These are phyloP conservation scores for Drosophila rhopaloa DNA, from an alignment of 1,140 invertebrate species.

Conservation along the genomic window DNA sequence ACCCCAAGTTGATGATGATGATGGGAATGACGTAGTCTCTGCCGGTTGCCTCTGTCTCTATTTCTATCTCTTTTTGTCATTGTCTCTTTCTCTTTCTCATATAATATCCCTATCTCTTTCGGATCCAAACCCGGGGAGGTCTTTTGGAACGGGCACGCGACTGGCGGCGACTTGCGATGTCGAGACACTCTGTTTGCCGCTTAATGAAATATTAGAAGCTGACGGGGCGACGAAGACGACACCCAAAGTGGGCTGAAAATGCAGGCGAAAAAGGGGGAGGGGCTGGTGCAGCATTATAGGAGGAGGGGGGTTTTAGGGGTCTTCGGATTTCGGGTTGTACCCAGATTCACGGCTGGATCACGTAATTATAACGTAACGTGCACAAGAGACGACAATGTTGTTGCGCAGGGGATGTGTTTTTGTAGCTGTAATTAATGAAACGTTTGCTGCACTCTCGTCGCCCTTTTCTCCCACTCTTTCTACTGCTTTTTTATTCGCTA, in stretches of 20 bases:
- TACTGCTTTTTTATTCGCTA: conserved; percentile 9
- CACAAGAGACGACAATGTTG: conserved; percentile 43
- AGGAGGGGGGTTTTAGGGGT: not conserved
- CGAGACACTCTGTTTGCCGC: conserved; percentile 30
- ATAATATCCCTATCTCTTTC: conserved; percentile 4
- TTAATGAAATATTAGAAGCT: conserved; percentile 80
- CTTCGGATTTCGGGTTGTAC: not conserved
- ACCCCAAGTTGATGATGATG: conserved; percentile 19
- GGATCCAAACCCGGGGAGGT: conserved; percentile 26
- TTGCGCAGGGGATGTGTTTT: conserved; percentile 8
- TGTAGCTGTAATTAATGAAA: conserved; percentile 44
- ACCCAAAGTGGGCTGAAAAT: conserved; percentile 36
- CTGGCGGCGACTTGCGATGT: conserved; percentile 54
- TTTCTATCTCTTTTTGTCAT: not conserved
- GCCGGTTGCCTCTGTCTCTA: conserved; percentile 17
- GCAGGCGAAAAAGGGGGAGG: not conserved
- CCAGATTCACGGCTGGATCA: conserved; percentile 31
- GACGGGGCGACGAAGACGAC: conserved; percentile 65
- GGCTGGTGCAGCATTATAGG: not conserved
- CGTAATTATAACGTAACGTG: conserved; percentile 77
- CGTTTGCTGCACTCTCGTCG: conserved; percentile 23
- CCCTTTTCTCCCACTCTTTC: conserved; percentile 6
- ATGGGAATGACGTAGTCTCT: conserved; percentile 45
- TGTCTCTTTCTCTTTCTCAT: not conserved
- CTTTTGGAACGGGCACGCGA: conserved; percentile 65